Base-by-base conservation (phyloP, 2,797 vertebrate species). In the Rhinella marina region DNA sequence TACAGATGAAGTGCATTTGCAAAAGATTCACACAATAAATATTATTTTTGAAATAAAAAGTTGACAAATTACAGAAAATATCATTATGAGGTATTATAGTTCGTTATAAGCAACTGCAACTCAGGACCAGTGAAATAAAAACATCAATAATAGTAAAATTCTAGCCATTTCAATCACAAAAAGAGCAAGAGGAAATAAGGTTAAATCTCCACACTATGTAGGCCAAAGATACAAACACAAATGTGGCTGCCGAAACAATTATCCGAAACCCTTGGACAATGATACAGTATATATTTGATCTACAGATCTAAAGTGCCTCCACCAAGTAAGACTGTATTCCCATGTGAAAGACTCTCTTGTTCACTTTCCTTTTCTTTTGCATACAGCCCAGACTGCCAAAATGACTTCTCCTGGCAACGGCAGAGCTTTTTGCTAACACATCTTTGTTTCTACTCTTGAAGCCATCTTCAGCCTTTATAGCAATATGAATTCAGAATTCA, bases 21-120 rank as follows among this genome's bases (percentile, higher is more conserved):
- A 81, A 81, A 25, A 64, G 29, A 62, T 72, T 11, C 41, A 68
- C 27, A 59, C 25, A 41, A 81, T 17, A 81, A 62, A 68, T 73
- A 25, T 66, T 50, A 7, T 25, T 48, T 82, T 68, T 70, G 11
- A 6, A 57, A 56, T 21, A 56, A 54, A 70, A 77, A 79, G 8
- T 6, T 5, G 41, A 6, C 41, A 52, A 54, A 56, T 75, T 25
- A 52, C 21, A 41, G 21, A 75, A 13, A 50, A n/a, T n/a, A 23
- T 76, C 14, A 27, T 78, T 57, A 27, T 29, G 1, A 0, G 16
- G 57, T 57, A 59, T 56, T 32, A 59, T 11, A 19, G 21, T 29
- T 8, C 25, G 19, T 21, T 79, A 79, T 16, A 14, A 8, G 54
- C 57, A 19, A 59, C 8, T 29, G 27, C 1, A 0, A 79, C 77